phyloP scores from a whole-genome alignment of 2,888 invertebrate genomes.

The Drosophila dives region DNA sequence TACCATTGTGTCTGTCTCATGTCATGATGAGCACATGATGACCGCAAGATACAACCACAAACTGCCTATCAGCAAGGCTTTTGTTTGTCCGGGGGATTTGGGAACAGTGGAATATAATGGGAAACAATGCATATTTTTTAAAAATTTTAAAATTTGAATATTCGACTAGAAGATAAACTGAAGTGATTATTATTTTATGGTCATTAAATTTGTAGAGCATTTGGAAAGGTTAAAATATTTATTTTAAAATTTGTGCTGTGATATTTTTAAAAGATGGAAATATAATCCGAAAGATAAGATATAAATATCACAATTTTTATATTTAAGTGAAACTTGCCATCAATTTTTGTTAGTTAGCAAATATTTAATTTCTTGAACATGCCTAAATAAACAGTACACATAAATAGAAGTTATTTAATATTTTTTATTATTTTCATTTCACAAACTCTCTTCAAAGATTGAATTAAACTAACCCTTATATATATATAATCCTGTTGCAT shows the following conservation, averaged over 20 bases:
- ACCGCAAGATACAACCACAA: not conserved
- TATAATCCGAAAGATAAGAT: not conserved
- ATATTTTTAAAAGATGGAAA: not conserved
- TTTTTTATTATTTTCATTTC: not conserved
- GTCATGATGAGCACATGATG: not conserved
- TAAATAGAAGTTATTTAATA: no score
- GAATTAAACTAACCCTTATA: constrained; percentile 11
- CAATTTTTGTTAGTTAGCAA: not conserved
- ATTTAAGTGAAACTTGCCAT: not conserved
- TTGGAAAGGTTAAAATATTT: not conserved
- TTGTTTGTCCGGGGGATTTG: not conserved
- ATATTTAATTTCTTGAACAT: not conserved
- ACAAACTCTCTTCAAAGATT: not conserved
- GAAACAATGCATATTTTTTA: not conserved
- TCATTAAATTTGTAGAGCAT: not conserved
- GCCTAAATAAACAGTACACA: no score
- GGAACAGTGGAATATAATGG: not conserved
- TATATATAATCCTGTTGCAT: not conserved
- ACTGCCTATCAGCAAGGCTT: not conserved
- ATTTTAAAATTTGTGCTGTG: no score
- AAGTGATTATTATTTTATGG: not conserved
- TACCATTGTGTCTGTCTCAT: constrained; percentile 19
- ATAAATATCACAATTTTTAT: not conserved
- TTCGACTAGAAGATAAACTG: not conserved
- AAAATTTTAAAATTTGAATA: not conserved